These are phyloP conservation scores for Agrochola lota DNA, from an alignment of 2,888 invertebrate species.

Conservation along the genomic window DNA sequence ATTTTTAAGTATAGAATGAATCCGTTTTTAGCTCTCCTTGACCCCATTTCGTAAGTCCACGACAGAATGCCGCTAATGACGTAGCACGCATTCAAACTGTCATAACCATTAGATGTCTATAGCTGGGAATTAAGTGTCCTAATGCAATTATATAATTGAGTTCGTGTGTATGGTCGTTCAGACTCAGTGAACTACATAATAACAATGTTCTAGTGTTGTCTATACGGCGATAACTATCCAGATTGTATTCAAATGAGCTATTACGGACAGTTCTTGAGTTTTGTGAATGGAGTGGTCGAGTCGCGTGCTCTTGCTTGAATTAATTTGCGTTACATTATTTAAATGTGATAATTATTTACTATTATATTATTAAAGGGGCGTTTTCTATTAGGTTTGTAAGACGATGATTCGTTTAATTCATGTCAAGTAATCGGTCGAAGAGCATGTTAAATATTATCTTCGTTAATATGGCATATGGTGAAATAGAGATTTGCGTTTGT, in stretches of 20 bases:
- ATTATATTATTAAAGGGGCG: constrained; percentile 81
- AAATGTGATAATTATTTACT: constrained; percentile 83
- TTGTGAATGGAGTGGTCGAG: constrained; percentile 80
- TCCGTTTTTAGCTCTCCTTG: constrained; percentile 72
- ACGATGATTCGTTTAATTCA: constrained; percentile 68
- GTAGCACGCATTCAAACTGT: constrained; percentile 75
- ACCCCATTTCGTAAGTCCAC: constrained; percentile 74
- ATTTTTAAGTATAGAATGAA: constrained; percentile 53
- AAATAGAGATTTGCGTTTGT: constrained; percentile 36
- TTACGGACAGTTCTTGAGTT: constrained; percentile 79
- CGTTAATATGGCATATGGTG: constrained; percentile 30
- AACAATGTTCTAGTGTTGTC: constrained; percentile 63
- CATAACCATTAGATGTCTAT: constrained; percentile 76
- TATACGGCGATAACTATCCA: constrained; percentile 69
- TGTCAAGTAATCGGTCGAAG: constrained; percentile 52
- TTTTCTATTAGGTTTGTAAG: constrained; percentile 75
- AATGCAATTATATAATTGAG: constrained; percentile 67
- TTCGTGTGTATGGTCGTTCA: constrained; percentile 59
- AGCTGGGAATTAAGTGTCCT: constrained; percentile 65
- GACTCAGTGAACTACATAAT: constrained; percentile 67
- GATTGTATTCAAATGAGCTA: constrained; percentile 86
- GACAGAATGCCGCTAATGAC: constrained; percentile 68
- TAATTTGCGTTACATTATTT: constrained; percentile 85
- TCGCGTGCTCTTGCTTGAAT: constrained; percentile 82
- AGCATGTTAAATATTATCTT: constrained; percentile 24